Evolutionary conservation across 2,113 vertebrate genomes (phyloP).

Genomic region (Nannospalax galili): DNA sequence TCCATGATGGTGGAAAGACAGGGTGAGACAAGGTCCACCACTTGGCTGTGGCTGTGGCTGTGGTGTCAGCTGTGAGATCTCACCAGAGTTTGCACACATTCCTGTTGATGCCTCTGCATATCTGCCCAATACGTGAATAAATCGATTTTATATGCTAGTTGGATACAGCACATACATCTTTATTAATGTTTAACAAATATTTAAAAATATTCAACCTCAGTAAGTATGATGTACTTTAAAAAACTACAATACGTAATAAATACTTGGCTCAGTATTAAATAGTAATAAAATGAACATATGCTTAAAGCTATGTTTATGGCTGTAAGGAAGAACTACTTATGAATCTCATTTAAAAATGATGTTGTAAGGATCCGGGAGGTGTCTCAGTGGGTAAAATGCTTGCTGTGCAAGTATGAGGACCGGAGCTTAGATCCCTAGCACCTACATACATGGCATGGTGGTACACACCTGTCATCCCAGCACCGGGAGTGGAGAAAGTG

Average conservation of each 20-base stretch:
- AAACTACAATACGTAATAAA: not conserved
- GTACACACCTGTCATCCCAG: not conserved
- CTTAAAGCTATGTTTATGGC: not conserved
- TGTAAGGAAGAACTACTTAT: not conserved
- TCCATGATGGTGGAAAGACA: not conserved
- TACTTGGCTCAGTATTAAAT: not conserved
- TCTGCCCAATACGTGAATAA: not conserved
- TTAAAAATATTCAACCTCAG: not conserved
- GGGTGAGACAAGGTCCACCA: not conserved
- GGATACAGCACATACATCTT: not conserved
- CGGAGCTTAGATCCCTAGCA: not conserved
- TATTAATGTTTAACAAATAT: not conserved
- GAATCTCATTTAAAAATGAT: conserved; percentile 12
- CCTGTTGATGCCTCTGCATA: not conserved
- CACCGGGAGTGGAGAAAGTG: not conserved
- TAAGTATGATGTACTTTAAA: not conserved
- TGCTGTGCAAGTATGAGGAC: not conserved
- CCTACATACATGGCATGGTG: not conserved
- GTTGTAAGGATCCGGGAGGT: not conserved
- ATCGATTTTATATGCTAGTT: not conserved
- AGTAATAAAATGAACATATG: not conserved
- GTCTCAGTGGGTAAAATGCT: not conserved
- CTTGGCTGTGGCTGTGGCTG: not conserved
- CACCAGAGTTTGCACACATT: not conserved
- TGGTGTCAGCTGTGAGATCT: not conserved